Evolutionary conservation across 2,113 vertebrate genomes (phyloP), one percentile per base, ranked within the genome.

Genomic region (Cavia aperea): DNA sequence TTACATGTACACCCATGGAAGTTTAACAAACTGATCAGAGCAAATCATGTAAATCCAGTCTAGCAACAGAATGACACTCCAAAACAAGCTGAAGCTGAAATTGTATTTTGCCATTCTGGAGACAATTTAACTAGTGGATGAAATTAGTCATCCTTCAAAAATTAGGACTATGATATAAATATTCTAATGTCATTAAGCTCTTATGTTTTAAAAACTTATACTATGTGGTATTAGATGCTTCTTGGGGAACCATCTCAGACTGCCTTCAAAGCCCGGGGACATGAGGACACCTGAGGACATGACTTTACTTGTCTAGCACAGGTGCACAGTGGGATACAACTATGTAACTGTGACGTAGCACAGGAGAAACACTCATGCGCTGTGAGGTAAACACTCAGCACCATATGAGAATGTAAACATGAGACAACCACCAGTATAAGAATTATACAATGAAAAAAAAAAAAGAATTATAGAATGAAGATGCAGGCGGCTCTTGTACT

Each of bases 71-170:
- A 0, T 85, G 33, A 94, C 91, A 86, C 5, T 4, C 31, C 26
- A 21, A 36, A 93, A 81, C 36, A 65, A 92, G 4, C 75, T 90
- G 26, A 94, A 93, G 23, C 10, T 89, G 14, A 91, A 95, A 93
- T 72, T 89, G 21, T 33, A 66, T 79, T 82, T 81, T 94, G 26
- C 29, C 31, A 83, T 66, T 81, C n/a, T 93, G 16, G 49, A 93
- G 23, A 86, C 18, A 93, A 94, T 68, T 81, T 78, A 81, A 88
- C 19, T 79, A 75, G 49, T 43, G 49, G 21, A 83, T 31, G 10
- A 92, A 95, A 95, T 2, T 49, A 49, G 29, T 73, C 75, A 84
- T 70, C n/a, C 15, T 95, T 85, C 23, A 88, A 88, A 83, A 87
- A 33, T 21, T 62, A 91, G 72, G 7, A 31, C 43, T 81, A 73